phyloP scores from a whole-genome alignment of 2,113 vertebrate species.

The Papio anubis region DNA sequence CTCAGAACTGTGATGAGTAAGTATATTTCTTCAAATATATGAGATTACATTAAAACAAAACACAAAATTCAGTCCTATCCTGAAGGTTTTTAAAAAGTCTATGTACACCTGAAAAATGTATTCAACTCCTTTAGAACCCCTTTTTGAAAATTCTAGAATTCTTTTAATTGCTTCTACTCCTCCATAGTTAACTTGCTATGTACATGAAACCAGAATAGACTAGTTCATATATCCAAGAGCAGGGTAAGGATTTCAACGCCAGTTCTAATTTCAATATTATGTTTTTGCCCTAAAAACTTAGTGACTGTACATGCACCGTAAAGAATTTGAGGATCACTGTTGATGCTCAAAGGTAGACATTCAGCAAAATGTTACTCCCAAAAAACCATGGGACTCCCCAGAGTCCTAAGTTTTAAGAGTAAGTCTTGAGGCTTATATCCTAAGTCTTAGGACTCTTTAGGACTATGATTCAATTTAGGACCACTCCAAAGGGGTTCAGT shows the following conservation, averaged over 20 bases:
- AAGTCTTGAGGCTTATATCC: background rate
- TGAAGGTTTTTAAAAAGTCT: background rate
- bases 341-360: background rate
- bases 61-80: background rate
- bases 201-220: background rate
- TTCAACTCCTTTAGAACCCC: background rate
- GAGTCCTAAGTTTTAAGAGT: background rate
- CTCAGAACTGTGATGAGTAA: background rate
- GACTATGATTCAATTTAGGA: background rate
- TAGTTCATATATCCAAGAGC: background rate
- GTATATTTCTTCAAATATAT: background rate
- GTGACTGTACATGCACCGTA: no score
- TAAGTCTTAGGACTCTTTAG: conserved; percentile 11
- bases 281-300: background rate
- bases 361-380: background rate
- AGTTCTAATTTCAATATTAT: conserved; percentile 1
- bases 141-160: background rate
- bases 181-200: background rate
- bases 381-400: background rate
- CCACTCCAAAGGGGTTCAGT: background rate
- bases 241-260: background rate
- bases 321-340: background rate
- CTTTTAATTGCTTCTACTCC: background rate
- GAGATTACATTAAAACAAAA: background rate
- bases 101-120: background rate